Evolutionary conservation across 2,797 vertebrate species (phyloP), one percentile per base, ranked within the genome.

Genomic region (Aldrovandia affinis): DNA sequence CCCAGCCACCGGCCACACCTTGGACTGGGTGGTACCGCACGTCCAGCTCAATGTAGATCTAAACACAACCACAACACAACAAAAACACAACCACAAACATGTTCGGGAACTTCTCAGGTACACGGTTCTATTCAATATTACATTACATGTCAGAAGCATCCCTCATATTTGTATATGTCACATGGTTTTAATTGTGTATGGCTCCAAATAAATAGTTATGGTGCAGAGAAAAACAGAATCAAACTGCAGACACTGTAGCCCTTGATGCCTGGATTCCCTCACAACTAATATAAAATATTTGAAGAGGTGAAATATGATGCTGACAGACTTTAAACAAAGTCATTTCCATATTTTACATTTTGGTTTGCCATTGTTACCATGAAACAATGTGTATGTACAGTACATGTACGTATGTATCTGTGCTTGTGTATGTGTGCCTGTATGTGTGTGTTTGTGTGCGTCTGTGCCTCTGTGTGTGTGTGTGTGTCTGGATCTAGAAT

Each of bases 1-100:
- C 89, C 98, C 97, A 98, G 2, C 88, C 87, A 47, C 98, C 97
- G 0, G 91, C 95, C 61, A 96, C 89, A 42, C 96, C 97, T 85
- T 97, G 95, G 14, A 97, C 91, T 12, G 97, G 97, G 77, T 96
- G 96, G 86, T 97, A 99, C n/a, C 93, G 93, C 84, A 98, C 92
- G 78, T 98, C 98, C 94, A 99, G 88, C 91, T 99, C 97, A 5
- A 98, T 91, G 28, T 95, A 96, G 81, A 98, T 97, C 98, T 99
- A 81, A 80, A 87, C 83, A 36, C 52, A 54, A 55, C 47, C 80
- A 78, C 39, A 78, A 12, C 50, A 86, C 52, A 54, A 55, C 47
- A 79, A 78, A 33, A 78, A 12, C 50, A 86, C 36, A 77, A 75
- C 82, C 78, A 52, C 36, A 88, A 42, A 86, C 1, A 33, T 50